Evolutionary conservation across 2,113 vertebrate species (phyloP), one percentile per base, ranked within the genome.

Genomic region (Percopsis transmontana): DNA sequence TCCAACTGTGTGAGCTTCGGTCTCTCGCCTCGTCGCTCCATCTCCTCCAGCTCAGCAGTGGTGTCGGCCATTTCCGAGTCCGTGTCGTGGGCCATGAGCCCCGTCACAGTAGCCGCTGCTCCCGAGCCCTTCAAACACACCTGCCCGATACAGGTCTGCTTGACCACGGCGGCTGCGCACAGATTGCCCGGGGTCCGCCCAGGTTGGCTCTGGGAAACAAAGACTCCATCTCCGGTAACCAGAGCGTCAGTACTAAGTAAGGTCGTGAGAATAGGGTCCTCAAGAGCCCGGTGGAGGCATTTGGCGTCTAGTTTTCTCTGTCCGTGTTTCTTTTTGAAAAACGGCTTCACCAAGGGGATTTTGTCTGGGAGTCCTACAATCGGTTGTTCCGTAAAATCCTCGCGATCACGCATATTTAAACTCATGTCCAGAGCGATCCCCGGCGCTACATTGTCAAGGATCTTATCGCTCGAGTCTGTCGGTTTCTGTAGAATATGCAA

Each of bases 311-410:
- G 68, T 60, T 96, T 94, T 83, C 96, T 97, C 80, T 91, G 92
- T 45, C 82, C 87, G 57, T 92, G 94, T 72, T 98, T 99, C 90
- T 99, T 99, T 86, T 98, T 99, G 80, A 98, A 97, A 85, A 93
- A 96, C n/a, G 96, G 95, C 68, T 99, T 99, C 83, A 97, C 88
- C 0, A 96, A 87, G 6, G 95, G 90, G 53, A 99, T 96, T 88
- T 98, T 99, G 56, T 93, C 94, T 20, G 94, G 56, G 3, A 95
- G 88, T 68, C 93, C 93, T 71, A 94, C 92, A 56, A 95, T 77
- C 64, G 90, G 92, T 82, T 90, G 85, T 77, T 91, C 90, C 16
- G 84, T 20, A 70, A 96, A 95, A 53, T 91, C 94, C 44, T 89
- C 94, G 73, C 78, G 81, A 40, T 78, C 80, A 19, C 79, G 82